Percentiles rank a stretch among this genome's conserved stretches.
Evolutionary conservation across 2,797 vertebrate species (phyloP).

Genomic region (Acrossocheilus fasciatus): DNA sequence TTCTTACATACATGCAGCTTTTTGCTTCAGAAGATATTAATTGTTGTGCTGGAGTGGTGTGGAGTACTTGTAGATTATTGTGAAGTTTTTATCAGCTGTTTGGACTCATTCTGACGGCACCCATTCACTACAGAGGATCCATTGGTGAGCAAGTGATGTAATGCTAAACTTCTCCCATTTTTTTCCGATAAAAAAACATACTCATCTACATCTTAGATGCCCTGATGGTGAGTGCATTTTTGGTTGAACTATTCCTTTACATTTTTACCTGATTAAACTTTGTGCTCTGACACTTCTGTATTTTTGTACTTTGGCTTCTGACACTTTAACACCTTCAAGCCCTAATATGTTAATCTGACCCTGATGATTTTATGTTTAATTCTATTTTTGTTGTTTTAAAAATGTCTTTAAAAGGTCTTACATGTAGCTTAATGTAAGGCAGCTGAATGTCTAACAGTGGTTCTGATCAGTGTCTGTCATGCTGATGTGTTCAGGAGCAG

Average conservation of each 20-base stretch:
- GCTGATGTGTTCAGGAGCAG: slow-evolving; percentile 75
- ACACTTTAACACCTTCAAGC: neutral
- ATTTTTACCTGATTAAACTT: neutral
- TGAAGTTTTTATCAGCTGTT: neutral
- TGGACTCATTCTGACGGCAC: neutral
- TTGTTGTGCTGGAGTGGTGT: neutral
- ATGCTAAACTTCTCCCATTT: neutral
- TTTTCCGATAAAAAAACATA: neutral
- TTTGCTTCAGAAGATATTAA: neutral
- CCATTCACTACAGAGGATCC: neutral
- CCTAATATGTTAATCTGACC: neutral
- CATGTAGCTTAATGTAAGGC: neutral
- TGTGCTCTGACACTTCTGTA: neutral
- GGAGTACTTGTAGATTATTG: neutral
- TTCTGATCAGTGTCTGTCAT: neutral
- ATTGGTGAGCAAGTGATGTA: neutral
- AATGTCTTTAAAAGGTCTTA: neutral
- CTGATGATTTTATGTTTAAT: neutral
- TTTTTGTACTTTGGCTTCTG: neutral
- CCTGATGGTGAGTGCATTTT: neutral
- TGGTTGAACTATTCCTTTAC: neutral
- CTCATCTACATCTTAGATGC: neutral
- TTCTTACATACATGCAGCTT: neutral
- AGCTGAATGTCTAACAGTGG: neutral
- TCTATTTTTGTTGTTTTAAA: neutral